Conservation (phyloP, 2,888 invertebrate genomes). For the Tetragonisca angustula region DNA sequence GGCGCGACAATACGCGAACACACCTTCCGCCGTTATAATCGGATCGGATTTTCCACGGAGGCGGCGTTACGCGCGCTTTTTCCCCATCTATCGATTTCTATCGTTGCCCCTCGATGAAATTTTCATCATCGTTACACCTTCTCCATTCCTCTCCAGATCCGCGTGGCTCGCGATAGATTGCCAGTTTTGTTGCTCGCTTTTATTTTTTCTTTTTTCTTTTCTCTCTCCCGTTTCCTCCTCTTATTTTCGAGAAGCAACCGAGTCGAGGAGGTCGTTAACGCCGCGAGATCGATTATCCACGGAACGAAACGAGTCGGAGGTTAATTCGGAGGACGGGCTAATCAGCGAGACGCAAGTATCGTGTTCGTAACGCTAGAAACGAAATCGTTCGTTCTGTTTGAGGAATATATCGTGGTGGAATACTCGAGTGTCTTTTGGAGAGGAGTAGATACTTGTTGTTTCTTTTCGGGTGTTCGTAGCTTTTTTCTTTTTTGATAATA, state of each 20-base stretch:
- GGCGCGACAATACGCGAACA: slow-evolving; percentile 9
- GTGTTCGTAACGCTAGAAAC: neutral
- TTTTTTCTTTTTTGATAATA: too few species aligned
- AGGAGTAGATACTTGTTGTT: too few species aligned
- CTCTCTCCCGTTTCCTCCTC: too few species aligned
- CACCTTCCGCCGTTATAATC: slow-evolving; percentile 22
- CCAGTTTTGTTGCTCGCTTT: neutral
- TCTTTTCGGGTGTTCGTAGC: too few species aligned
- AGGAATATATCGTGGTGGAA: too few species aligned
- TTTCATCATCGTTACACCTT: slow-evolving; percentile 13
- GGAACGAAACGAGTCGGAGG: slow-evolving; percentile 1
- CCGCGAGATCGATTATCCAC: slow-evolving; percentile 6
- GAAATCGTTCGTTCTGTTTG: neutral
- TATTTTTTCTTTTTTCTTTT: neutral
- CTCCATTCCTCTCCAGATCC: neutral
- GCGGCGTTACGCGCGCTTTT: slow-evolving; percentile 14
- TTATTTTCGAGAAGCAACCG: neutral
- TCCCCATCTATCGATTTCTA: slow-evolving; percentile 20
- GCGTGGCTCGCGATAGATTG: slow-evolving; percentile 13
- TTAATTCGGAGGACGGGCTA: slow-evolving; percentile 2
- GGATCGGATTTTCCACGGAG: slow-evolving; percentile 24
- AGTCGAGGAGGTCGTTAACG: neutral
- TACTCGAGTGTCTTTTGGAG: too few species aligned
- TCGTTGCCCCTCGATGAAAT: slow-evolving; percentile 23
- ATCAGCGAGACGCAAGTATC: neutral